A percentile compares a stretch with the other conserved stretches of the same genome.
Conservation (phyloP, 2,888 invertebrate species). For the Coelogynopora nodosa region DNA sequence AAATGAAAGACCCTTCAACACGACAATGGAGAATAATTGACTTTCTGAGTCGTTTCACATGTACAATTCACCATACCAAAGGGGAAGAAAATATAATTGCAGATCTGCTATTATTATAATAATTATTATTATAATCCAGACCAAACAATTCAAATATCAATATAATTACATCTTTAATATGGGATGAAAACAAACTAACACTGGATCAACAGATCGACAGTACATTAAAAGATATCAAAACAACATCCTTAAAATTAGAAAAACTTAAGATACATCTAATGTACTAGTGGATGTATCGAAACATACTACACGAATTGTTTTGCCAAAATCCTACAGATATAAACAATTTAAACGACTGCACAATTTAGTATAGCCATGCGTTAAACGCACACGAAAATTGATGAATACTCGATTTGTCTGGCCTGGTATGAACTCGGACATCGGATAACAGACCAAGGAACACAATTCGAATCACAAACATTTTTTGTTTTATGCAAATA, state of each 20-base stretch:
- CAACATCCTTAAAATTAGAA: not conserved
- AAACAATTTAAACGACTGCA: slow-evolving; percentile 12
- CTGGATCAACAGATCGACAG: not conserved
- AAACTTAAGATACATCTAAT: not conserved
- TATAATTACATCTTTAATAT: not conserved
- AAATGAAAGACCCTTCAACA: not conserved
- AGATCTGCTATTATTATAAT: not conserved
- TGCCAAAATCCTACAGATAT: slow-evolving; percentile 1
- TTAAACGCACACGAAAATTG: slow-evolving; percentile 21
- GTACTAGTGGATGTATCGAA: not conserved
- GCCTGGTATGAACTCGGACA: slow-evolving; percentile 22
- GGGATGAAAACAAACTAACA: not conserved
- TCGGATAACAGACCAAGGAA: slow-evolving; percentile 1
- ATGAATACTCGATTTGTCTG: slow-evolving; percentile 9
- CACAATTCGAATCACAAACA: slow-evolving; percentile 18
- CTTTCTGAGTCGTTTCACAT: not conserved
- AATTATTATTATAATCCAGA: too few species aligned
- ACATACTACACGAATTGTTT: not conserved
- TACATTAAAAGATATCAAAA: not conserved
- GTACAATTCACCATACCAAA: not conserved
- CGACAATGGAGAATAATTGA: not conserved
- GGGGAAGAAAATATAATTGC: not conserved
- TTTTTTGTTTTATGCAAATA: not conserved
- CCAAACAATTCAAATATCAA: not conserved
- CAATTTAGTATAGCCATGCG: slow-evolving; percentile 15